Percentiles rank a stretch among this genome's conserved stretches.
phyloP scores from a whole-genome alignment of 2,113 vertebrate species.

The Colinus virginianus region DNA sequence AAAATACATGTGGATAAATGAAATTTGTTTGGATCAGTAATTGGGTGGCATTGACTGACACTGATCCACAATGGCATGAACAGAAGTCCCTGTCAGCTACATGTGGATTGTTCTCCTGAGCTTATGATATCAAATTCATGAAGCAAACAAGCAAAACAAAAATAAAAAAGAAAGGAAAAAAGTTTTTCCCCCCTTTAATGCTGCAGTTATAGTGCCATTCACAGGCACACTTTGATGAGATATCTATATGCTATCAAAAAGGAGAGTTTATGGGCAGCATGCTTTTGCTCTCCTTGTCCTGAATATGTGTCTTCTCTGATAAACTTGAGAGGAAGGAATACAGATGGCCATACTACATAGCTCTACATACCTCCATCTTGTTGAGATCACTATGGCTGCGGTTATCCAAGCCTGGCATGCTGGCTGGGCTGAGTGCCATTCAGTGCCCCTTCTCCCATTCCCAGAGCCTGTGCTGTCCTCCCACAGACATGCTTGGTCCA shows the following conservation, averaged over 20 bases:
- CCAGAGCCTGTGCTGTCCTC: background rate
- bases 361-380: background rate
- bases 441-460: background rate
- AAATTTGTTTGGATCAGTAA: background rate
- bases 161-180: background rate
- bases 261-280: background rate
- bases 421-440: background rate
- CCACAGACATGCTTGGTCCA: background rate
- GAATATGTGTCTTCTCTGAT: background rate
- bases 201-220: background rate
- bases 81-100: background rate
- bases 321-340: background rate
- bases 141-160: background rate
- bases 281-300: background rate
- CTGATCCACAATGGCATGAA: background rate
- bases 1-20: background rate
- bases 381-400: background rate
- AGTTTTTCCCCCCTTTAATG: background rate
- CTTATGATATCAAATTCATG: background rate
- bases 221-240: background rate
- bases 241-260: background rate
- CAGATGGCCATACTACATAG: background rate
- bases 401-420: background rate
- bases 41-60: background rate
- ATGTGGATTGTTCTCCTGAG: background rate